Conservation (phyloP, 2,888 invertebrate genomes). For the Pterobdella sp. region DNA sequence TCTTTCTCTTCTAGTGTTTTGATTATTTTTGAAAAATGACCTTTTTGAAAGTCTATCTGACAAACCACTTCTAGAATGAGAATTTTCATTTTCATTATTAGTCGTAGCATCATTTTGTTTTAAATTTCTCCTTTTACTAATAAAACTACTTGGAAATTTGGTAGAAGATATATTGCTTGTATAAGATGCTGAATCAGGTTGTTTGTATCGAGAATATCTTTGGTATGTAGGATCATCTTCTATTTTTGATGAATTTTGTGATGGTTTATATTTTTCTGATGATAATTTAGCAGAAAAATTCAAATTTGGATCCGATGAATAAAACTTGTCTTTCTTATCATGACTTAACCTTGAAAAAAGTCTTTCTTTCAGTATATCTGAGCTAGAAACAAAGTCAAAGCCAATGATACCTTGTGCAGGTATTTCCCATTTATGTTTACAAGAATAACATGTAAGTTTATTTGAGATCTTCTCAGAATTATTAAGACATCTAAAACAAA, state of each 20-base stretch:
- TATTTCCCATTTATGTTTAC: background rate
- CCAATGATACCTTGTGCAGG: constrained; percentile 11
- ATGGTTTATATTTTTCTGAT: background rate
- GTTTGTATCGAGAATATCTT: background rate
- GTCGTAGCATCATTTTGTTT: too few relatives aligned
- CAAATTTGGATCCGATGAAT: constrained; percentile 5
- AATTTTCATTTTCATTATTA: background rate
- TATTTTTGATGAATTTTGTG: background rate
- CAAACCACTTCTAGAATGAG: background rate
- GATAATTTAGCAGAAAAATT: background rate
- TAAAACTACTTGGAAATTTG: background rate
- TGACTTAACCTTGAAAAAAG: background rate
- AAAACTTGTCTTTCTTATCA: constrained; percentile 5
- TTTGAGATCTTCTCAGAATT: background rate
- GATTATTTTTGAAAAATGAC: background rate
- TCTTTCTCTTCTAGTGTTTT: background rate
- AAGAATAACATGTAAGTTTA: background rate
- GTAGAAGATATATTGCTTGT: background rate
- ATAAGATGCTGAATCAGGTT: background rate
- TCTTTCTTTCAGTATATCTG: background rate
- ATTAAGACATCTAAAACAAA: background rate
- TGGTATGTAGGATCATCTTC: background rate
- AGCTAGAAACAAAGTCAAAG: background rate
- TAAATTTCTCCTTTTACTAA: background rate
- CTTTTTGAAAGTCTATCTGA: background rate